Conservation (phyloP, 2,113 vertebrate genomes). For the Antennarius striatus region DNA sequence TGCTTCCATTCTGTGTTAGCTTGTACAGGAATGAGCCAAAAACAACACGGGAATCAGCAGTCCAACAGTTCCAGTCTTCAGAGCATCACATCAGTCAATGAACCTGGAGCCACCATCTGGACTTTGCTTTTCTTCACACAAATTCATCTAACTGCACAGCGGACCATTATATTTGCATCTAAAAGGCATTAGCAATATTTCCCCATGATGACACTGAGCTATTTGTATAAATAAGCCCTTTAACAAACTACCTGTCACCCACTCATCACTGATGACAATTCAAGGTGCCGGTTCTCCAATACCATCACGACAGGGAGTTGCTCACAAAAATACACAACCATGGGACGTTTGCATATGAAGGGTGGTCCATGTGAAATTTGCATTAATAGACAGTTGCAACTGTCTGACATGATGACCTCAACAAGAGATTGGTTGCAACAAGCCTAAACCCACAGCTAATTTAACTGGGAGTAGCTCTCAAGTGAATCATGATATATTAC, state of each 20-base stretch:
- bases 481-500: constrained; percentile 5
- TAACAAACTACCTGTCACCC: constrained; percentile 47
- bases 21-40: constrained; percentile 36
- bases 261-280: background rate
- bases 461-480: constrained; percentile 31
- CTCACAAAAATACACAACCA: constrained; percentile 9
- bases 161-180: constrained; percentile 64
- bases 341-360: constrained; percentile 70
- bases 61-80: constrained; percentile 30
- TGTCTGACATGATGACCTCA: constrained; percentile 51
- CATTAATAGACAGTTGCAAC: constrained; percentile 61
- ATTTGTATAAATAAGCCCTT: constrained; percentile 61
- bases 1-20: constrained; percentile 42
- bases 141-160: constrained; percentile 17
- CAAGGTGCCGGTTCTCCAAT: constrained; percentile 4
- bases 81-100: constrained; percentile 53
- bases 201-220: constrained; percentile 5
- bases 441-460: constrained; percentile 51
- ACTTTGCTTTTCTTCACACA: constrained; percentile 41
- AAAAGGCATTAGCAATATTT: constrained; percentile 53
- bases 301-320: constrained; percentile 10
- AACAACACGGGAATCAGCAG: constrained; percentile 30
- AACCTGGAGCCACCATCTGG: constrained; percentile 58
- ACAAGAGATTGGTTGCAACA: constrained; percentile 36
- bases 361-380: constrained; percentile 62